These are phyloP conservation scores for Sebastes itinus DNA, from an alignment of 2,797 vertebrate genomes.

Conservation along the genomic window DNA sequence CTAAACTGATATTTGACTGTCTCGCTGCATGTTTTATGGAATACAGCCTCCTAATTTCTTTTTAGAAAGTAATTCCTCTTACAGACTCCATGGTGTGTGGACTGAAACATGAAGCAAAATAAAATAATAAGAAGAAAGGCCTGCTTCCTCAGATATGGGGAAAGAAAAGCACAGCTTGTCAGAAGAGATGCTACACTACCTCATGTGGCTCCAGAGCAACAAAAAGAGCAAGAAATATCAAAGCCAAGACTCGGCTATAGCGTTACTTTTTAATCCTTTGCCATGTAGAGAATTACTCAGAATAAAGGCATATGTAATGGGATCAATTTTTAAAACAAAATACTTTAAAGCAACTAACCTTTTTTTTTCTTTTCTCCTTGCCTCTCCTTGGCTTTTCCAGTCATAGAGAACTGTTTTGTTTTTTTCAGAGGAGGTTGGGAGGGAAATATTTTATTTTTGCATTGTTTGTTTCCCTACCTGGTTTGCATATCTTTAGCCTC, in stretches of 20 bases:
- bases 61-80: constrained; percentile 24
- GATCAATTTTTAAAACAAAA: constrained; percentile 58
- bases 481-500: constrained; percentile 78
- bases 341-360: constrained; percentile 13
- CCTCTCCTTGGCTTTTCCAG: constrained; percentile 14
- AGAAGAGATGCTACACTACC: constrained; percentile 29
- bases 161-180: constrained; percentile 46
- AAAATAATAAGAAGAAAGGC: constrained; percentile 18
- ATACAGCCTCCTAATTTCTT: constrained; percentile 21
- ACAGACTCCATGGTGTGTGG: constrained; percentile 23
- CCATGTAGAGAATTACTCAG: constrained; percentile 14
- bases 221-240: constrained; percentile 46
- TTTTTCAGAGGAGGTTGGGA: constrained; percentile 29
- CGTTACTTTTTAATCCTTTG: constrained; percentile 15
- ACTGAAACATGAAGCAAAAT: constrained; percentile 30
- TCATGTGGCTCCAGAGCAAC: constrained; percentile 19
- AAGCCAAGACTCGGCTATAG: constrained; percentile 14
- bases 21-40: constrained; percentile 28
- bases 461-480: constrained; percentile 59
- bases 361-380: constrained; percentile 22
- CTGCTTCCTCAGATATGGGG: constrained; percentile 42
- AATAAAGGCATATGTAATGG: constrained; percentile 31
- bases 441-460: constrained; percentile 62
- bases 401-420: constrained; percentile 13
- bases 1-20: constrained; percentile 30